phyloP scores from a whole-genome alignment of 2,888 invertebrate species.

The Lepidochrysops patricia region DNA sequence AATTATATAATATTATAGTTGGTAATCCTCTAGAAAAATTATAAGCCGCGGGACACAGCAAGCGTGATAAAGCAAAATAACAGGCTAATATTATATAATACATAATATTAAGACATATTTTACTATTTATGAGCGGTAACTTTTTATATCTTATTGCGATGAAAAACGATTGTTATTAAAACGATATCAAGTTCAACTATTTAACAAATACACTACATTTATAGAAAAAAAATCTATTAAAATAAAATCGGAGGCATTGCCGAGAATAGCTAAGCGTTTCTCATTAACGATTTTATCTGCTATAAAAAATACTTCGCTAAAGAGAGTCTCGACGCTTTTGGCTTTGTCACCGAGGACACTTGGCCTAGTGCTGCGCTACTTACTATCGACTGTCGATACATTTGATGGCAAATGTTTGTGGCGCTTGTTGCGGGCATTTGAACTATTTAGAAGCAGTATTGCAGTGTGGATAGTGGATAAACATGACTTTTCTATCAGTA shows the following conservation, averaged over 20 bases:
- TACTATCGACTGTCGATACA: conserved; percentile 16
- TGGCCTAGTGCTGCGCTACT: conserved; percentile 10
- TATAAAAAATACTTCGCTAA: conserved; percentile 24
- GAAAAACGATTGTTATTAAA: no score
- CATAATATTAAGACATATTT: no score
- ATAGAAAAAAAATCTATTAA: neutral
- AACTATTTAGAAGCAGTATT: neutral
- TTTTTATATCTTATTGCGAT: no score
- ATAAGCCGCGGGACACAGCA: no score
- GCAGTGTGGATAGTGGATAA: no score
- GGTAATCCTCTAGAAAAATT: no score
- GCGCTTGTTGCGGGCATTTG: neutral
- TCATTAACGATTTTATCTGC: conserved; percentile 22
- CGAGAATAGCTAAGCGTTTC: neutral
- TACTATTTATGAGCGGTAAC: no score
- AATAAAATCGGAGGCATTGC: neutral
- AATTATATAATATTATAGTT: no score
- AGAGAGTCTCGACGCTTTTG: conserved; percentile 23
- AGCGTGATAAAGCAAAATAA: no score
- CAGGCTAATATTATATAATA: no score
- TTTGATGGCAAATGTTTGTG: neutral
- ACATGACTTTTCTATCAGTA: neutral
- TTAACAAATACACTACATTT: neutral
- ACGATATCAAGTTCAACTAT: no score
- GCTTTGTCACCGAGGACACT: conserved; percentile 25